Evolutionary conservation across 2,797 vertebrate species (phyloP).

Genomic region (Microchirus variegatus): DNA sequence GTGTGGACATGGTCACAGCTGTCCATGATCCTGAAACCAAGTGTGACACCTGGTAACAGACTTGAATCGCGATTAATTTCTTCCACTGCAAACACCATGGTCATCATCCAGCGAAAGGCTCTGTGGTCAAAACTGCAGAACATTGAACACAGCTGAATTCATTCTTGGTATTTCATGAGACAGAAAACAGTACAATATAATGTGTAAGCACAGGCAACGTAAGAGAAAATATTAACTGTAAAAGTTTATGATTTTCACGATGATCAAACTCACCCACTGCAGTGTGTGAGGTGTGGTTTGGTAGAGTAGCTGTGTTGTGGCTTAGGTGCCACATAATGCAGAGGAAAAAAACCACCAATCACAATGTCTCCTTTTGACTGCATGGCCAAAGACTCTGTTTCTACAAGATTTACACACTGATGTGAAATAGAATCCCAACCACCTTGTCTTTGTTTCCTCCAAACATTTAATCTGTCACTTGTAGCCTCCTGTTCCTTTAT

Average conservation of each 20-base stretch:
- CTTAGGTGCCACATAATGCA: constrained; percentile 69
- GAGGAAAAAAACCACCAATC: constrained; percentile 79
- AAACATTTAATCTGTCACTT: not conserved
- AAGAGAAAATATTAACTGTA: too few relatives aligned
- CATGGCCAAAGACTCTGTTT: constrained; percentile 55
- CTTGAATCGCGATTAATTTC: constrained; percentile 76
- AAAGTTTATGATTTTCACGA: not conserved
- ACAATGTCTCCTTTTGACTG: constrained; percentile 70
- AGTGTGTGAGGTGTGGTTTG: constrained; percentile 58
- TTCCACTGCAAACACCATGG: constrained; percentile 69
- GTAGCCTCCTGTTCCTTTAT: constrained; percentile 1
- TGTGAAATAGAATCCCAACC: constrained; percentile 14
- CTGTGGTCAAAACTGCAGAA: constrained; percentile 75
- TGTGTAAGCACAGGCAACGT: not conserved
- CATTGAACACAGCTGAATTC: not conserved
- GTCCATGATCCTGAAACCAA: constrained; percentile 80
- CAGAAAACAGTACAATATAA: not conserved
- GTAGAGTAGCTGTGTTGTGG: constrained; percentile 57
- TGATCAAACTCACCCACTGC: constrained; percentile 72
- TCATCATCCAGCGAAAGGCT: constrained; percentile 82
- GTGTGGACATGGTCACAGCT: constrained; percentile 78
- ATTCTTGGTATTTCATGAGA: not conserved
- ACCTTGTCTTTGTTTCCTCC: not conserved
- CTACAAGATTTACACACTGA: constrained; percentile 55
- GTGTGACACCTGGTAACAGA: constrained; percentile 76